phyloP scores from a whole-genome alignment of 2,888 invertebrate genomes.

The Ypsolopha scabrella region DNA sequence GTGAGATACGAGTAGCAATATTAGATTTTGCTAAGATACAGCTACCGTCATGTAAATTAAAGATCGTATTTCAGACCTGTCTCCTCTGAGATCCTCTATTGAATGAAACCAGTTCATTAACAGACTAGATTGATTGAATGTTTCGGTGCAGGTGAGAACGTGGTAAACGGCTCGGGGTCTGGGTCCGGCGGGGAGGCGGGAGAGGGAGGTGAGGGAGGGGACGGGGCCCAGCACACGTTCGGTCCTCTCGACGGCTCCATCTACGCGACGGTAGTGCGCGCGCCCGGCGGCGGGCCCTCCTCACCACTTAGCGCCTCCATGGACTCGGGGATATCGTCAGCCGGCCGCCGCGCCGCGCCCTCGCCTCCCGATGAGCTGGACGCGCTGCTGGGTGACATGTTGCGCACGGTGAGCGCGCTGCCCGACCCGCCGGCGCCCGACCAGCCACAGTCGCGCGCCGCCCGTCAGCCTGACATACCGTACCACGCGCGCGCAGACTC shows the following conservation, averaged over 20 bases:
- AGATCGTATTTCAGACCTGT: no score
- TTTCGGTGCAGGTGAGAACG: conserved; percentile 66
- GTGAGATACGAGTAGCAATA: no score
- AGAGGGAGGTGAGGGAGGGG: conserved; percentile 52
- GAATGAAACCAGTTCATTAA: no score
- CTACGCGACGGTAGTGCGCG: conserved; percentile 79
- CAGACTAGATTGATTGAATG: no score
- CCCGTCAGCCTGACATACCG: conserved; percentile 75
- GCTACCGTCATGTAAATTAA: no score
- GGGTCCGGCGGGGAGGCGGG: conserved; percentile 56
- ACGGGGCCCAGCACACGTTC: conserved; percentile 76
- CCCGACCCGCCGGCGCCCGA: conserved; percentile 64
- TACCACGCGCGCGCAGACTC: conserved; percentile 93
- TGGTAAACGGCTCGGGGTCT: conserved; percentile 59
- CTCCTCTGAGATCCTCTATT: no score
- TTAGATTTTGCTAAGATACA: no score
- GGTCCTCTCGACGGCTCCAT: conserved; percentile 92
- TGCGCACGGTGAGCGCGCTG: conserved; percentile 88
- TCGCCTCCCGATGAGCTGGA: conserved; percentile 78
- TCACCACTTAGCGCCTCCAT: conserved; percentile 88
- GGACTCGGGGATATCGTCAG: conserved; percentile 91
- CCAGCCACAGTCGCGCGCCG: conserved; percentile 56
- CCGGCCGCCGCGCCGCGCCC: conserved; percentile 71
- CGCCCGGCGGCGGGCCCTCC: conserved; percentile 54
- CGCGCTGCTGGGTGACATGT: conserved; percentile 87